phyloP scores from a whole-genome alignment of 2,113 vertebrate species.

The Neolamprologus tretocephalus region DNA sequence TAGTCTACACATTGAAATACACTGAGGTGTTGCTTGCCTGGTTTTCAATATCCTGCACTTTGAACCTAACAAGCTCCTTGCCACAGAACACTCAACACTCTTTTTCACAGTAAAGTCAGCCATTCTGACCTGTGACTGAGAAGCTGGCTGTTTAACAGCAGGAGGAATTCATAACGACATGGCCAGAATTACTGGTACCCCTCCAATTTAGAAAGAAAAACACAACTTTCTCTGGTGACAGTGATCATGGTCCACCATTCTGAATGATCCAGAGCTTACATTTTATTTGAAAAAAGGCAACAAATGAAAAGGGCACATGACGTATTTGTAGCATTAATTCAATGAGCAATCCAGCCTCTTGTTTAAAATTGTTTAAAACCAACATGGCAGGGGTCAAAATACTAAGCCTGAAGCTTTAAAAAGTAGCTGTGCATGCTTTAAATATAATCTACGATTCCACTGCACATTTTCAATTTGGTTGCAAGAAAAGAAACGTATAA shows the following conservation, averaged over 20 bases:
- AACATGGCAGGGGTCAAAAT: background rate
- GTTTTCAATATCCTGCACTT: background rate
- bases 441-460: background rate
- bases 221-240: background rate
- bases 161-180: background rate
- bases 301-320: background rate
- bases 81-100: background rate
- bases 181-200: background rate
- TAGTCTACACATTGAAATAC: background rate
- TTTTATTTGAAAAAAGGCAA: background rate
- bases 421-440: no score
- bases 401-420: background rate
- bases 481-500: background rate
- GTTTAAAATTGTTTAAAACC: background rate
- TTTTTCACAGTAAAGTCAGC: background rate
- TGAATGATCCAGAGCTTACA: background rate
- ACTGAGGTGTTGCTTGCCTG: background rate
- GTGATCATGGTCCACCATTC: background rate
- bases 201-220: background rate
- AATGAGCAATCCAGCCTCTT: background rate
- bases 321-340: background rate
- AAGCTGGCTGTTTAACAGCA: background rate
- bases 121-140: background rate
- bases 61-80: background rate
- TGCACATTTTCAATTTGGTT: background rate